These are phyloP conservation scores for Sphenodon punctatus DNA, from an alignment of 2,797 vertebrate species.

Conservation along the genomic window DNA sequence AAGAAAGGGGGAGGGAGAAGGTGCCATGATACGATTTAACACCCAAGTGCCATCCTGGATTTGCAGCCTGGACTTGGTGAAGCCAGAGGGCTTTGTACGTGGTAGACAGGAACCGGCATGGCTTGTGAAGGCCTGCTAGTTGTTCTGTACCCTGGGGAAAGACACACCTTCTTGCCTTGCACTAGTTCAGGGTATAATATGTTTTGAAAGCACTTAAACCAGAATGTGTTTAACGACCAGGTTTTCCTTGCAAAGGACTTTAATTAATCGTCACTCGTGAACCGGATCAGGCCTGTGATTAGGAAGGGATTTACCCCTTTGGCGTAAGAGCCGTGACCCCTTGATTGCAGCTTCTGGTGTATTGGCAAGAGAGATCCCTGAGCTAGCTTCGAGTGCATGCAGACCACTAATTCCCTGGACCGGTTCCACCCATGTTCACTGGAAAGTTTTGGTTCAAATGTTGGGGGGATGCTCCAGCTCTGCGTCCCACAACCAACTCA, in stretches of 20 bases:
- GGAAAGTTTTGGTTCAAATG: no score
- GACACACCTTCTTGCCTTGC: neutral
- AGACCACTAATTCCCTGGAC: no score
- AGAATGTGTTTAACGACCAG: neutral
- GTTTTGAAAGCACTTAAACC: neutral
- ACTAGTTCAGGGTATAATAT: neutral
- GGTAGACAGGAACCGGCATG: neutral
- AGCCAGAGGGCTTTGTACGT: neutral
- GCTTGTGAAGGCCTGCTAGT: neutral
- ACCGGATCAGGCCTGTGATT: neutral
- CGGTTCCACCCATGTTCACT: no score
- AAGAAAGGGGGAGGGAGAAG: rapidly evolving
- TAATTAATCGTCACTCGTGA: rapidly evolving
- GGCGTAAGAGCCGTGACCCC: no score
- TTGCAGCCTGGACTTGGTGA: neutral
- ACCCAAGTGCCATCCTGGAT: rapidly evolving
- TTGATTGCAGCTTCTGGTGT: neutral
- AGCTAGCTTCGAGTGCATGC: neutral
- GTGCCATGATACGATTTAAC: neutral
- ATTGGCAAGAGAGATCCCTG: neutral
- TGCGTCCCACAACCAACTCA: no score
- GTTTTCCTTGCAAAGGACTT: neutral
- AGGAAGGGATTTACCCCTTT: no score
- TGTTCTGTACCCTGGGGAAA: neutral
- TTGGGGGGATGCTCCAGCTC: no score